Evolutionary conservation across 2,888 invertebrate genomes (phyloP).

Genomic region (Agrypnus murinus): DNA sequence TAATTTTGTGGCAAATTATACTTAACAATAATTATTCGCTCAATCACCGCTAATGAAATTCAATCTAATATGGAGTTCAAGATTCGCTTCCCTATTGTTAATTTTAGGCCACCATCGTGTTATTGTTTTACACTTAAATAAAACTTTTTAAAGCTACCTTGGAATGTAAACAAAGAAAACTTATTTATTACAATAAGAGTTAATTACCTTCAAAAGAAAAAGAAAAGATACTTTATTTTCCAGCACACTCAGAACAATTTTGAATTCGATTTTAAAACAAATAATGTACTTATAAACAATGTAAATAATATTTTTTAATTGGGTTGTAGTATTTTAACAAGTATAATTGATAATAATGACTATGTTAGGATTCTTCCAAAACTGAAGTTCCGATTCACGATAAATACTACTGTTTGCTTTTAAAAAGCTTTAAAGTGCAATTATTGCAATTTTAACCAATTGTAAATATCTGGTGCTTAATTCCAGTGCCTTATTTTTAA

Average conservation of each 20-base stretch:
- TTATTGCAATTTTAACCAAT: constrained; percentile 29
- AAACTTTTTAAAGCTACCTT: background rate
- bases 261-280: background rate
- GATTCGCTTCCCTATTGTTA: constrained; percentile 10
- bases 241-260: constrained; percentile 7
- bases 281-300: constrained; percentile 36
- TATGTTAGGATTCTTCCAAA: constrained; percentile 24
- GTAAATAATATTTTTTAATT: constrained; percentile 38
- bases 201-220: no score
- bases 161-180: background rate
- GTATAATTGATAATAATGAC: background rate
- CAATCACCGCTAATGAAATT: constrained; percentile 21
- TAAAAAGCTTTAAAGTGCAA: constrained; percentile 49
- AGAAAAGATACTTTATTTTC: no score
- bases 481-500: constrained; percentile 36
- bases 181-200: no score
- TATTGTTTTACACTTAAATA: constrained; percentile 8
- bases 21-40: constrained; percentile 23
- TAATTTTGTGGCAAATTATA: constrained; percentile 22
- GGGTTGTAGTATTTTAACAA: constrained; percentile 38
- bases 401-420: constrained; percentile 28
- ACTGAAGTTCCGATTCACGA: constrained; percentile 4
- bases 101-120: constrained; percentile 10
- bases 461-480: constrained; percentile 39
- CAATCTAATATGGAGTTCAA: constrained; percentile 9